Evolutionary conservation across 2,113 vertebrate genomes (phyloP), one percentile per base, ranked within the genome.

Genomic region (Dasyurus viverrinus): DNA sequence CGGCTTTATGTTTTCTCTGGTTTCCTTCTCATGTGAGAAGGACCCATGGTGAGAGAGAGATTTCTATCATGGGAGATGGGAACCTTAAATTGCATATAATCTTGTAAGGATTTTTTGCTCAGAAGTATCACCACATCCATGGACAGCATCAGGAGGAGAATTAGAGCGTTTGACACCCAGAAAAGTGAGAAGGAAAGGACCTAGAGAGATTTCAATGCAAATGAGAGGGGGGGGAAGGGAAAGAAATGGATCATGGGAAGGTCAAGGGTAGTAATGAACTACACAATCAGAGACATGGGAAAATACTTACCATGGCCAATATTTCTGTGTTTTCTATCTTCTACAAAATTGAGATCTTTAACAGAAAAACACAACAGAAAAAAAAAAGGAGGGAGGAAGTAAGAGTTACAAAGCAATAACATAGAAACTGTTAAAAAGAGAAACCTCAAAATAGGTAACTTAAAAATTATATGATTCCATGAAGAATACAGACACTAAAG

Each of bases 221-320:
- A 47, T 47, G 14, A n/a, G 30, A 1, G 68, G 0, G 68, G 5
- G 5, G 0, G 36, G 36, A 5, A 23, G 2, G 5, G 68, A 5
- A 36, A 76, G 68, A 16, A 76, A 76, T 42, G 36, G 36, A n/a
- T 76, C 68, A 76, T 22, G 60, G 60, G 30, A 68, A 68, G 30
- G 12, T 5, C 11, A 68, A 36, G 12, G 60, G 30, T 36, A 68
- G 26, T 30, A 11, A 68, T 68, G 60, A 68, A n/a, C 30, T n/a
- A 3, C 68, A 76, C 68, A n/a, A 22, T n/a, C 68, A 76, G 36
- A 36, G 36, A 76, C 36, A n/a, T 2, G 5, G 36, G 16, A n/a
- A 76, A n/a, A n/a, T 76, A 19, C 68, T n/a, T n/a, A 76, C 68
- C 36, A 19, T 4, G 8, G 30, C 3, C 60, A 68, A 36, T 36